These are phyloP conservation scores for Ceratitis capitata DNA, from an alignment of 1,140 invertebrate species.

Conservation along the genomic window DNA sequence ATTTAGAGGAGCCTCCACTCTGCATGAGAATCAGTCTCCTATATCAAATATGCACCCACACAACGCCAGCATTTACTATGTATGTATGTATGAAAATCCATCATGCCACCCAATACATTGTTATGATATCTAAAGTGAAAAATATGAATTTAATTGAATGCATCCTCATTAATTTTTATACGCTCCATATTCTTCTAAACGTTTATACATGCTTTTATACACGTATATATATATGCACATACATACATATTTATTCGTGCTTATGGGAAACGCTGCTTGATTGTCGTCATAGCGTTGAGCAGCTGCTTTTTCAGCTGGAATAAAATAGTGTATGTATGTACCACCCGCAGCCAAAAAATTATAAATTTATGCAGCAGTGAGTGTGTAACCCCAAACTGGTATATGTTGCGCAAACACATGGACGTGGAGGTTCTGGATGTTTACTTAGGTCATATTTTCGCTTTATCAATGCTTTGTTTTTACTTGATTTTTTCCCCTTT, in stretches of 20 bases:
- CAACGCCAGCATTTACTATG: neutral
- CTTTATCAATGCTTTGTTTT: neutral
- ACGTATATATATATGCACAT: too few relatives aligned
- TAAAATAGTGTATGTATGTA: neutral
- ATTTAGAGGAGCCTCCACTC: too few relatives aligned
- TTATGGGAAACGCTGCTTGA: neutral
- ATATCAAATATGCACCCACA: neutral
- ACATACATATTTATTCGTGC: too few relatives aligned
- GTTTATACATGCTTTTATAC: too few relatives aligned
- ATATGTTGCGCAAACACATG: neutral
- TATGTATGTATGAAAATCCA: too few relatives aligned
- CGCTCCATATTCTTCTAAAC: neutral
- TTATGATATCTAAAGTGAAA: neutral
- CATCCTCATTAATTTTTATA: constrained; percentile 22
- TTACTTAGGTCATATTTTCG: neutral
- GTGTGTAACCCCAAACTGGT: neutral
- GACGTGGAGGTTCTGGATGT: constrained; percentile 11
- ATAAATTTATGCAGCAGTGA: neutral
- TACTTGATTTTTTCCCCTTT: neutral
- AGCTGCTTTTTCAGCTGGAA: neutral
- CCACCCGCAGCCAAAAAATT: neutral
- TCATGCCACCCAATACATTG: neutral
- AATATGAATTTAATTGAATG: constrained; percentile 36
- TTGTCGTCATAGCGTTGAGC: neutral
- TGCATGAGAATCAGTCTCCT: too few relatives aligned